Evolutionary conservation across 2,888 invertebrate genomes (phyloP), one percentile per base, ranked within the genome.

Genomic region (Cancer borealis): DNA sequence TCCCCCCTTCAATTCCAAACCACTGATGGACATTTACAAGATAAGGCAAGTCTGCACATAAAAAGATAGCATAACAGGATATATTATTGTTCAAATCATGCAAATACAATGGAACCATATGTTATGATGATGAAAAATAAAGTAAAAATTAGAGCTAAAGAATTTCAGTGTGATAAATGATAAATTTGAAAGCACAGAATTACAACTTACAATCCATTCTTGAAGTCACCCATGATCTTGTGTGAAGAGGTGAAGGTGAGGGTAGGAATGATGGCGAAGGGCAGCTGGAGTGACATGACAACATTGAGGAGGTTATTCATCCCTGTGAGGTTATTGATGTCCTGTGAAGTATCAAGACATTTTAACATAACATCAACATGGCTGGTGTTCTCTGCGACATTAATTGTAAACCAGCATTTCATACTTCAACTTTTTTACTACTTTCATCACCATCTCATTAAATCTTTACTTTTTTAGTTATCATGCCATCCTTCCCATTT

Each of bases 231-330:
- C 98, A 99, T 99, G 89, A 99, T 98, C 89, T 97, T 97, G 3
- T 97, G 96, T 96, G 98, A 98, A 93, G 98, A 98, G 0, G 98
- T 98, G 96, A 99, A 98, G 0, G 98, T 98, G 94, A 99, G 97
- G 0, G 98, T 98, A 8, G 99, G 98, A 95, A 99, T 97, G 3
- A 98, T 97, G 0, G 99, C 99, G 96, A 99, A 99, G 0, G 99
- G 99, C 95, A 99, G 97, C 96, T 98, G 98, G 46, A 98, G 97
- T 96, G 98, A 98, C 98, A 98, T 98, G 17, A 98, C 97, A 0
- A 98, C 98, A 96, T 99, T 99, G 79, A 99, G 97, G 66, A 98
- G 97, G 96, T 98, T 98, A 96, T 99, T 99, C 98, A 99, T 98
- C 45, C 97, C 97, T 3, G 98, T 98, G 93, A 98, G 97, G 96